Evolutionary conservation across 2,113 vertebrate species (phyloP).

Genomic region (Tragelaphus scriptus): DNA sequence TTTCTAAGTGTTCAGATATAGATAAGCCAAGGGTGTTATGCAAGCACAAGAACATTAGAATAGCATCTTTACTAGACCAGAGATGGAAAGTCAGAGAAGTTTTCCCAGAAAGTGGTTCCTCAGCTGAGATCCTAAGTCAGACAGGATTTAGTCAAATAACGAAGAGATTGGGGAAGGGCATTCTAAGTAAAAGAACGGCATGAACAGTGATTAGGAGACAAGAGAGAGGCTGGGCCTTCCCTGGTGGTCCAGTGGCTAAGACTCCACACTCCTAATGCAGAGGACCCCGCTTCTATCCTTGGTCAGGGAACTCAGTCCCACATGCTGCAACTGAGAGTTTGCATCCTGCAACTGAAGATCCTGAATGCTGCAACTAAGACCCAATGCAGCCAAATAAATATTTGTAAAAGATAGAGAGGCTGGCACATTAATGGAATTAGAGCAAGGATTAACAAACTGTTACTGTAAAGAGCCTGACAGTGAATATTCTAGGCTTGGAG

Average conservation of each 20-base stretch:
- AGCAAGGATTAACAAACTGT: background rate
- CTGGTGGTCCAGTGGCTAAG: background rate
- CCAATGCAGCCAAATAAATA: background rate
- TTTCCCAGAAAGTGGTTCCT: background rate
- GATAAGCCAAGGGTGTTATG: background rate
- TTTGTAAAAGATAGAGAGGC: background rate
- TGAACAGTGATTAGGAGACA: background rate
- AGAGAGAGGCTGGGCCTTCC: background rate
- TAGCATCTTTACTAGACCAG: background rate
- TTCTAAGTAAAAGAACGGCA: background rate
- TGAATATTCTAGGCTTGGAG: background rate
- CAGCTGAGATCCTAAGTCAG: background rate
- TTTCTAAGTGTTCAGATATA: background rate
- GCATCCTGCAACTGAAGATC: background rate
- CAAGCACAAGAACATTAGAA: background rate
- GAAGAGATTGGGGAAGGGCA: background rate
- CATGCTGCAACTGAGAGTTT: background rate
- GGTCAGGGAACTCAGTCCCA: background rate
- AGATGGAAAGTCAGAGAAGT: background rate
- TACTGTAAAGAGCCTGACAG: background rate
- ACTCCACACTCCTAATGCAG: background rate
- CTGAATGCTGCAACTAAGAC: background rate
- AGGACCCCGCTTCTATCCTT: accelerated
- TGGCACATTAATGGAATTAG: background rate
- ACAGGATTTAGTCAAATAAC: background rate